Conservation (phyloP, 2,113 vertebrate species). For the Uria lomvia region DNA sequence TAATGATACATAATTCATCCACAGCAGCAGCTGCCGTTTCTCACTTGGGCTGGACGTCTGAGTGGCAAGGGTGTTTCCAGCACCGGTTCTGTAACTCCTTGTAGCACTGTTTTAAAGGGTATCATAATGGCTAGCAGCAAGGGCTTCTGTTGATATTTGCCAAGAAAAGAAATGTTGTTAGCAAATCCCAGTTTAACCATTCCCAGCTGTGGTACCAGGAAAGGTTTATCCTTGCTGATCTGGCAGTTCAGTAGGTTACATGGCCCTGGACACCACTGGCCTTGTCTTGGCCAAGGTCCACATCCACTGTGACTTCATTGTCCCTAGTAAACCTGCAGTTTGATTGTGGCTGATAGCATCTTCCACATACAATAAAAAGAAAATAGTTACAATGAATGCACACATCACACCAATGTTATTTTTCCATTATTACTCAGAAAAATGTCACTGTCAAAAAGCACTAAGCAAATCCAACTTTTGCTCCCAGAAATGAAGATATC, state of each 20-base stretch:
- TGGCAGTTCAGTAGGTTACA: neutral
- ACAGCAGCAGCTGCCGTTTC: neutral
- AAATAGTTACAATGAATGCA: neutral
- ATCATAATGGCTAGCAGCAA: neutral
- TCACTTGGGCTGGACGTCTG: accelerated
- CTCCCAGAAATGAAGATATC: neutral
- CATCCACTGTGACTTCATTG: neutral
- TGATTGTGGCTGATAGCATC: neutral
- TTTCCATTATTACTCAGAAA: neutral
- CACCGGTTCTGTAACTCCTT: neutral
- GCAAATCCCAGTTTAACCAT: neutral
- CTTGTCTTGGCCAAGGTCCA: neutral
- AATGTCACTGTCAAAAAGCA: neutral
- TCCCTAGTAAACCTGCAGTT: neutral
- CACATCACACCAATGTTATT: neutral
- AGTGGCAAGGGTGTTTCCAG: neutral
- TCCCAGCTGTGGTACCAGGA: neutral
- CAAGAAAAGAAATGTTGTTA: neutral
- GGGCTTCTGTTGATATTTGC: neutral
- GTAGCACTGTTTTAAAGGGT: neutral
- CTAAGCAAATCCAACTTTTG: neutral
- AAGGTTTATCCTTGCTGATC: accelerated
- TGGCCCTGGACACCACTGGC: neutral
- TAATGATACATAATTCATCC: neutral
- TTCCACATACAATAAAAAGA: neutral